Evolutionary conservation across 1,140 invertebrate genomes (phyloP), one percentile per base, ranked within the genome.

Genomic region (Caenorhabditis briggsae): DNA sequence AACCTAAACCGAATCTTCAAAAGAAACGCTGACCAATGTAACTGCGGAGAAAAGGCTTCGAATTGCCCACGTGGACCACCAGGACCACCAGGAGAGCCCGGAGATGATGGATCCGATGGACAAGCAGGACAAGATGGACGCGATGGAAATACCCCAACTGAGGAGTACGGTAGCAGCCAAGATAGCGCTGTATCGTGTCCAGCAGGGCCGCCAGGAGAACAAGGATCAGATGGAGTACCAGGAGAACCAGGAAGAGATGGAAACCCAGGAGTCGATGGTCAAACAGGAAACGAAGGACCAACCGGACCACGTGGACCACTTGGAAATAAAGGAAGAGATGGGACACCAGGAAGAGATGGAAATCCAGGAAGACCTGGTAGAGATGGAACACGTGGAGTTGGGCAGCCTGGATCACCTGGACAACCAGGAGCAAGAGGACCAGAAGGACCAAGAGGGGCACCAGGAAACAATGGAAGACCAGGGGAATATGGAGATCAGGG

Each of bases 291-390:
- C 48, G 84, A 53, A 16, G 84, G 65, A 43, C 61, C 61, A 25
- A 78, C 43, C 6, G 84, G 84, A 33, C 46, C 61, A 5, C 20
- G 65, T 18, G 84, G 84, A 46, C 11, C 82, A 43, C 25, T 25
- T n/a, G 83, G 83, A 65, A 23, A 48, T 20, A 58, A 43, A 16
- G 84, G 84, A 53, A 20, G 25, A 12, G 64, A 53, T 56, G 84
- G 85, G 16, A 43, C 53, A 11, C 74, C 86, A 0, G 86, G 86
- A 82, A 59, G 50, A 20, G 78, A 70, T 18, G 86, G 86, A 70
- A 82, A 83, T 56, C 78, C 18, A 5, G 87, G 87, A 46, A 25
- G 33, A 33, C 78, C 82, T 25, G 87, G 87, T 64, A 46, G 88
- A 46, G 82, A 84, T 53, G 84, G 84, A 20, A 61, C 46, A 14